Base-by-base conservation (phyloP, 2,797 vertebrate genomes). In the Hippoglossus hippoglossus region DNA sequence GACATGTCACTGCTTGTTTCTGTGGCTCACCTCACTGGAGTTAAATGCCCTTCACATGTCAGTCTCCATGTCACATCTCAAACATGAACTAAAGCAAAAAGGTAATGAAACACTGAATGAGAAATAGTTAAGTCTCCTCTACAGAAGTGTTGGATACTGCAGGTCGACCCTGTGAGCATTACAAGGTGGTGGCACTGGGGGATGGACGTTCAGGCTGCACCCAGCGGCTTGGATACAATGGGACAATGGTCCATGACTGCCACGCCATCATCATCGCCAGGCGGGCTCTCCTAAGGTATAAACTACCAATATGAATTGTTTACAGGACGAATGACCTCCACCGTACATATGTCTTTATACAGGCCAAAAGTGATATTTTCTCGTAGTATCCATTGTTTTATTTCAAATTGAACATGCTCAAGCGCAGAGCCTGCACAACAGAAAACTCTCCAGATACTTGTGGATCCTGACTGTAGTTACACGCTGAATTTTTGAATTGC, bases 191-290 rank as follows among this genome's bases (percentile, higher is more conserved):
- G 68, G 93, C 95, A 0, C 1, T 95, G 75, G 95, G 93, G 62
- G 49, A 94, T 0, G 94, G 95, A 2, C 67, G 57, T 55, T 90
- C 85, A 28, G 90, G 92, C 88, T 86, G 85, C 82, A 89, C 63
- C 28, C 71, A 75, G 49, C 92, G 92, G 93, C 91, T 94, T 22
- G 80, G 87, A 83, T 95, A 83, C 87, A 91, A 76, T 10, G 95
- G 95, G 47, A 86, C 77, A 1, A 77, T 92, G 73, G 83, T 95
- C n/a, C 93, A 95, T 16, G 94, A 95, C 89, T 93, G 94, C 71
- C 93, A 95, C 0, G 91, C 91, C 69, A 85, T 94, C 12, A n/a
- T 94, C 71, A 88, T 92, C 1, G 94, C 94, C 54, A 93, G 89
- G 28, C 89, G 94, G 51, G 91, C 95, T 62, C 92, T 95, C 11